These are phyloP conservation scores for Neodiprion virginianus DNA, from an alignment of 1,140 invertebrate species.

Conservation along the genomic window DNA sequence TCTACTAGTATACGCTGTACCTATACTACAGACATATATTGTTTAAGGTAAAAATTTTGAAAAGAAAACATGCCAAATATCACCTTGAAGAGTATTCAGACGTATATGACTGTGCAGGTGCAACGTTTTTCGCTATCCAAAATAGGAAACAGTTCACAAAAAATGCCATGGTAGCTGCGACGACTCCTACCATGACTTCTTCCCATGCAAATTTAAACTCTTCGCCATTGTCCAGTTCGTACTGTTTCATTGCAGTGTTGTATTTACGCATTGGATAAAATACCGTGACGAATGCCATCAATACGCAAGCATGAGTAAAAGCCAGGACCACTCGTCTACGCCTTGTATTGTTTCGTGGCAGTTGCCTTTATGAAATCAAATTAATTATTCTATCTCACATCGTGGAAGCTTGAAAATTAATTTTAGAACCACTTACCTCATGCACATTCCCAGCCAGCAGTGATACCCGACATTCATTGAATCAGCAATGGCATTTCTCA, in stretches of 20 bases:
- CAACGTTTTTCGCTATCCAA: background rate
- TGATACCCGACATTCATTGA: background rate
- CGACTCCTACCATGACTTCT: background rate
- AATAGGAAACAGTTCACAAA: background rate
- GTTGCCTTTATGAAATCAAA: background rate
- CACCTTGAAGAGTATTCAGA: conserved; percentile 5
- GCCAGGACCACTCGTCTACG: background rate
- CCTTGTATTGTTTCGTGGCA: background rate
- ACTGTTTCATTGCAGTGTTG: background rate
- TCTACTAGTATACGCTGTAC: background rate
- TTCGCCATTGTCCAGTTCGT: background rate
- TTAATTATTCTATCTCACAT: background rate
- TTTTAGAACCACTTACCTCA: background rate
- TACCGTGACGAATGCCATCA: background rate
- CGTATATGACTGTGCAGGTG: conserved; percentile 6
- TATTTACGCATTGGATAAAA: conserved; percentile 7
- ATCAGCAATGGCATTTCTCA: background rate
- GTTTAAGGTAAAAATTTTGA: too few species aligned
- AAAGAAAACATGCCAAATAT: background rate
- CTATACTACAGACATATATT: too few species aligned
- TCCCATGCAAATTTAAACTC: background rate
- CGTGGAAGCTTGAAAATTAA: background rate
- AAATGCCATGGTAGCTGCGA: background rate
- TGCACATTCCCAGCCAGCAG: background rate
- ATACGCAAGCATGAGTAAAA: background rate